Percentiles rank a stretch among this genome's conserved stretches.
phyloP scores from a whole-genome alignment of 2,797 vertebrate genomes.

The Percopsis omiscomaycus region DNA sequence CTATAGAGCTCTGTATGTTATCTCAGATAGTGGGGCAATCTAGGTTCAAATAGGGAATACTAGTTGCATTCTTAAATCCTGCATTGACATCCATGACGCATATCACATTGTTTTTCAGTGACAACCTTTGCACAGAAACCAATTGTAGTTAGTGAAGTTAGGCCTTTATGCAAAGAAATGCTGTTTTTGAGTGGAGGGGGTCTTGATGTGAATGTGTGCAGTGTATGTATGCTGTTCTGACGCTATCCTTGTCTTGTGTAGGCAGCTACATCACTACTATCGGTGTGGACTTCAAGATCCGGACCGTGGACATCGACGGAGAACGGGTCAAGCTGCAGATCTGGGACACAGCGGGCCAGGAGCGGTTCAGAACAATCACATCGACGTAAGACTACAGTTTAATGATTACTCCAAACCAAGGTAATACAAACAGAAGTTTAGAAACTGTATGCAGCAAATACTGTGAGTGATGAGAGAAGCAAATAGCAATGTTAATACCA shows the following conservation, averaged over 20 bases:
- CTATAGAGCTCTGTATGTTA: not conserved
- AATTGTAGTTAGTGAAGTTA: too few species aligned
- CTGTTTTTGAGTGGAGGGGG: not conserved
- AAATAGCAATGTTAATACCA: too few species aligned
- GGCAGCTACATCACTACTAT: conserved; percentile 89
- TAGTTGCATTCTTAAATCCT: too few species aligned
- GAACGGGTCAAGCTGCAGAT: conserved; percentile 87
- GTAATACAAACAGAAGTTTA: too few species aligned
- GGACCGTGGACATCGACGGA: conserved; percentile 83
- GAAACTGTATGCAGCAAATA: too few species aligned
- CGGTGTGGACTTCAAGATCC: conserved; percentile 87
- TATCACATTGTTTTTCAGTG: not conserved
- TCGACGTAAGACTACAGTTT: conserved; percentile 70
- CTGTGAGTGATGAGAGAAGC: too few species aligned
- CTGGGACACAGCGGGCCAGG: conserved; percentile 84
- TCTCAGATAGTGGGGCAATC: not conserved
- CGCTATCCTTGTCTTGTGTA: conserved; percentile 35
- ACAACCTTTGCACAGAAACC: too few species aligned
- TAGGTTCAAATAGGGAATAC: too few species aligned
- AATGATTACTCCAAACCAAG: too few species aligned
- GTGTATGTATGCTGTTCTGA: not conserved
- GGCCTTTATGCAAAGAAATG: too few species aligned
- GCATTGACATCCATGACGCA: too few species aligned
- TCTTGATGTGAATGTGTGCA: not conserved
- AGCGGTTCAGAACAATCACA: conserved; percentile 82